A percentile compares a stretch with the other conserved stretches of the same genome.
Conservation (phyloP, 2,797 vertebrate genomes). For the Gymnoscopelus braueri region DNA sequence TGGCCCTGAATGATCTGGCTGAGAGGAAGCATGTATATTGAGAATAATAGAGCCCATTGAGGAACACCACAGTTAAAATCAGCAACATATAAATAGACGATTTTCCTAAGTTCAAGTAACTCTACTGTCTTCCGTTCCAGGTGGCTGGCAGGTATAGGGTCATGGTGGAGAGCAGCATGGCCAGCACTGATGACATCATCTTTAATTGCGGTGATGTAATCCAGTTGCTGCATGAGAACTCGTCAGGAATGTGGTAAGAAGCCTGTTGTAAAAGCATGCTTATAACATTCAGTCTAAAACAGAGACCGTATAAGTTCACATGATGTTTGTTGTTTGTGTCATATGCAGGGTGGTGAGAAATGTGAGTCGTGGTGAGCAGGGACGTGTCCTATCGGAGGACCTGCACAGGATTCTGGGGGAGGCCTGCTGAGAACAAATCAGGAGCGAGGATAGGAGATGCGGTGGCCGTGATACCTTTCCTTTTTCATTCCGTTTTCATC, state of each 20-base stretch:
- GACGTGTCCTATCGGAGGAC: constrained; percentile 83
- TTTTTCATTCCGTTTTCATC: constrained; percentile 5
- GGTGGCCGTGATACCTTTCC: neutral
- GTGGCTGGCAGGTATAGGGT: constrained; percentile 89
- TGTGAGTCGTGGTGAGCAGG: constrained; percentile 88
- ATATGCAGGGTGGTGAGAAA: constrained; percentile 88
- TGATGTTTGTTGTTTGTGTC: neutral
- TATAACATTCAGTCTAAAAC: neutral
- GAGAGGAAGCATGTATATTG: too few relatives aligned
- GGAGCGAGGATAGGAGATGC: constrained; percentile 31
- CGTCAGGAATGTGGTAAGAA: constrained; percentile 86
- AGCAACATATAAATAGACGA: too few relatives aligned
- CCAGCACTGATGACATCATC: constrained; percentile 87
- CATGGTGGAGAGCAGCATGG: constrained; percentile 86
- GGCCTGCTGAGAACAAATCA: constrained; percentile 65
- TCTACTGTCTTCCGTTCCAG: constrained; percentile 56
- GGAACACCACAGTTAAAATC: too few relatives aligned
- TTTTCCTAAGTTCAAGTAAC: neutral
- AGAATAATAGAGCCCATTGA: too few relatives aligned
- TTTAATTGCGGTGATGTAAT: constrained; percentile 90
- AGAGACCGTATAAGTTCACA: neutral
- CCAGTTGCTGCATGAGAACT: constrained; percentile 84
- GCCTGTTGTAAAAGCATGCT: neutral
- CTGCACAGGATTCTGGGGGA: constrained; percentile 88
- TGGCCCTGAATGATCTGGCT: too few relatives aligned